Evolutionary conservation across 1,140 invertebrate genomes (phyloP).

Genomic region (Oreohelix idahoensis): DNA sequence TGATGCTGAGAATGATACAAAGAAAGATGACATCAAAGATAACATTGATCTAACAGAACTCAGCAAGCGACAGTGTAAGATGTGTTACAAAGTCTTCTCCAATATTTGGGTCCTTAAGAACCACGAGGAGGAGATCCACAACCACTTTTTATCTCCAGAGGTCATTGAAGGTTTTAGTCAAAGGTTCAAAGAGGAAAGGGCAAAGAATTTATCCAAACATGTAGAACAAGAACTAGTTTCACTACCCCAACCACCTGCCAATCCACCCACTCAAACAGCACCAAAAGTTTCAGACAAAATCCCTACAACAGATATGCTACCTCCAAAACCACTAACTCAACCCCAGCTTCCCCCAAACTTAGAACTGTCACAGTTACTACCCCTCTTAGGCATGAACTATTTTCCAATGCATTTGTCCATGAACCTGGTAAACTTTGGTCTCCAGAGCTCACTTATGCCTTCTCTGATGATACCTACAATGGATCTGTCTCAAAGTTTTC

Average conservation of each 20-base stretch:
- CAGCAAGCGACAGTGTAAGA: conserved; percentile 84
- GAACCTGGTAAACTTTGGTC: conserved; percentile 78
- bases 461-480: conserved; percentile 79
- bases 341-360: conserved; percentile 47
- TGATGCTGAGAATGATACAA: conserved; percentile 46
- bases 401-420: conserved; percentile 69
- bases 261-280: conserved; percentile 58
- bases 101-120: conserved; percentile 96
- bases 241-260: conserved; percentile 39
- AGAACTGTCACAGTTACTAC: conserved; percentile 63
- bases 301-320: conserved; percentile 56
- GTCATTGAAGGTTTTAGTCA: conserved; percentile 92
- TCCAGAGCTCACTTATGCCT: conserved; percentile 82
- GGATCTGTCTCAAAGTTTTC: conserved; percentile 51
- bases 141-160: conserved; percentile 89
- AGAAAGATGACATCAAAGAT: conserved; percentile 47
- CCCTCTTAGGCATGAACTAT: conserved; percentile 75
- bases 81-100: conserved; percentile 94
- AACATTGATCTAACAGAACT: conserved; percentile 77
- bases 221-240: conserved; percentile 26
- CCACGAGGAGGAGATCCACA: conserved; percentile 95
- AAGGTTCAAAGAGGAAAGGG: conserved; percentile 76
- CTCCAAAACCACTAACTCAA: conserved; percentile 52
- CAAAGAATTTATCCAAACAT: conserved; percentile 64
- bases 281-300: background rate